Base-by-base conservation (phyloP, 2,888 invertebrate species). In the Pandemis heparana region DNA sequence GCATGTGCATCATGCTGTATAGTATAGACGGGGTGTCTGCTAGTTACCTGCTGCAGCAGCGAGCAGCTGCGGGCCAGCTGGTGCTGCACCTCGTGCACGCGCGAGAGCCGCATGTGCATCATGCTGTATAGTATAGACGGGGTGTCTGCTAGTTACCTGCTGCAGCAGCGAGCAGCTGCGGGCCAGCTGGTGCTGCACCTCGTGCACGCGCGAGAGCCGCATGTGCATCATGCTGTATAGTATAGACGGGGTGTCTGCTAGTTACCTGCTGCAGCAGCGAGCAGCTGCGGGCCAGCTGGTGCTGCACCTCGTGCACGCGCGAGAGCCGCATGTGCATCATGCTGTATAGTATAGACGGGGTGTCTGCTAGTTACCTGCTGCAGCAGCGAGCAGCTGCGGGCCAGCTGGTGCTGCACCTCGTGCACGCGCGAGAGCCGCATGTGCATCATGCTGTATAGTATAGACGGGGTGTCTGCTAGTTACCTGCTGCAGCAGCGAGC, bases 51-150 rank as follows among this genome's bases (percentile, higher is more conserved):
- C 12, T 86, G 97, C 18, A 99, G 93, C 70, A 97, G 91, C 71
- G 96, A 96, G 86, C 98, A 97, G 83, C 98, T 98, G 39, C 97
- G 95, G 51, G 96, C 96, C 70, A 99, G 89, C 83, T 98, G 97
- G 81, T 97, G 96, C 0, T 97, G 97, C 23, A 23, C 95, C 77
- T 98, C 97, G 64, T 97, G 96, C 0, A 98, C 97, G 81, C 97
- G 96, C 46, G 97, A 96, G 75, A 99, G 95, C 68, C 98, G 96
- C 83, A n/a, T 23, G 32, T 10, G 59, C 46, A 32, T 2, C 23
- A 32, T 32, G 23, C 89, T 91, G 90, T 41, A 9, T 6, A 2
- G 90, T 41, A 9, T 6, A 2, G 8, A 9, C 9, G 41, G 7
- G 8, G 7, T 41, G 41, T 41, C 41, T 43, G 43, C 12, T 10